Evolutionary conservation across 2,797 vertebrate genomes (phyloP), one percentile per base, ranked within the genome.

Genomic region (Chloroceryle amazona): DNA sequence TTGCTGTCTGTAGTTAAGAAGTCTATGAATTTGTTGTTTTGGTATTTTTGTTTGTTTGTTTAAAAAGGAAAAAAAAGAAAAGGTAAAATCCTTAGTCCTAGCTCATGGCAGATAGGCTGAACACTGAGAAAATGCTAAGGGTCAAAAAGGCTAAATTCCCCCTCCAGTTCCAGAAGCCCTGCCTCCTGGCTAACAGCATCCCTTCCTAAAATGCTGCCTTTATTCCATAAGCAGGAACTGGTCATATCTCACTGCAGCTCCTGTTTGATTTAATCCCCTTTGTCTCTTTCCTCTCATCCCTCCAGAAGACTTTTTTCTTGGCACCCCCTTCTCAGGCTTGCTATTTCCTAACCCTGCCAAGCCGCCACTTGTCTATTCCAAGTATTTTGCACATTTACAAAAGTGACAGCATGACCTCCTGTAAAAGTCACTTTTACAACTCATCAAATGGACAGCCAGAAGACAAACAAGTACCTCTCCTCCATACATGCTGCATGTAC

Each of bases 351-450:
- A 46, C n/a, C 5, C 55, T 82, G 63, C 55, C 55, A 63, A 76
- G 17, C 25, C 47, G 49, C 15, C 2, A 1, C 22, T 52, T 44
- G 26, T 47, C 63, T 44, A 4, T 18, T 81, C 14, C 33, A 39
- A 70, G 29, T 6, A 67, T 25, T n/a, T 21, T 0, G 0, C 37
- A n/a, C 10, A 0, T 79, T 79, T 51, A 75, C 31, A 81, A 17
- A 78, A 83, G 28, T 1, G n/a, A 60, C 26, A 20, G 6, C 0
- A 0, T 49, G 67, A 54, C n/a, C 49, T 81, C 66, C 37, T 47
- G 51, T 46, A 46, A 46, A 74, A 67, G 55, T 28, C 42, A 66
- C 35, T 72, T 73, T 49, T 35, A 57, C 39, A 52, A 25, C 33
- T n/a, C 39, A 58, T 39, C 71, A 47, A 46, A 52, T 1, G 2